Conservation (phyloP, 2,797 vertebrate species). For the Enteromius fasciolatus region DNA sequence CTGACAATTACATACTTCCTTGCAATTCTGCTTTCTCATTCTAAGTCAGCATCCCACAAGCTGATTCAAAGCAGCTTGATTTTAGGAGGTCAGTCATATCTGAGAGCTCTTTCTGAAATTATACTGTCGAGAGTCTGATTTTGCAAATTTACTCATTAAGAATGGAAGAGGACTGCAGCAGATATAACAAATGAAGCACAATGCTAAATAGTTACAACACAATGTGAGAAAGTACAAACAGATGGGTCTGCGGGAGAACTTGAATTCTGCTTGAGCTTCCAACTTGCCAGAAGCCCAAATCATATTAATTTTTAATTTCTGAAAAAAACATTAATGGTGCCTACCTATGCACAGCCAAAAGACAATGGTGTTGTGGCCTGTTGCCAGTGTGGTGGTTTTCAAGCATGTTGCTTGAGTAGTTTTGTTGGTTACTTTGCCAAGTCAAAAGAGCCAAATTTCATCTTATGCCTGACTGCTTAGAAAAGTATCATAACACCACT, state of each 20-base stretch:
- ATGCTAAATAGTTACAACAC: not conserved
- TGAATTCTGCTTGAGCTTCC: not conserved
- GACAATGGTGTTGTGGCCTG: not conserved
- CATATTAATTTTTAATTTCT: not conserved
- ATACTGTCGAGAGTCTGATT: not conserved
- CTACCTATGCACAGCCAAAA: not conserved
- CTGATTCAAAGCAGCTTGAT: not conserved
- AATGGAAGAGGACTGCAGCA: not conserved
- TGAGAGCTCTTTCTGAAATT: not conserved
- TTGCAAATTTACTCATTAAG: not conserved
- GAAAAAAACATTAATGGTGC: not conserved
- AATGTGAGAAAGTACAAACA: not conserved
- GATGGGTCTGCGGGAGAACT: not conserved
- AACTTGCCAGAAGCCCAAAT: not conserved
- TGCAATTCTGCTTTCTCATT: not conserved
- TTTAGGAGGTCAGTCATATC: constrained; percentile 3
- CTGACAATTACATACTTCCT: constrained; percentile 5
- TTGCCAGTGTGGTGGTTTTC: not conserved
- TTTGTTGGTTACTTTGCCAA: not conserved
- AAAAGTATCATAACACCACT: not conserved
- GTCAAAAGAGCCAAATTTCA: not conserved
- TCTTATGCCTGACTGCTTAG: not conserved
- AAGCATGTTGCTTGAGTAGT: not conserved
- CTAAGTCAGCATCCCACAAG: not conserved
- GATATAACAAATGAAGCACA: not conserved